A percentile compares a stretch with the other conserved stretches of the same genome.
Evolutionary conservation across 2,888 invertebrate species (phyloP).

Genomic region (Hirtodrosophila histrioides): DNA sequence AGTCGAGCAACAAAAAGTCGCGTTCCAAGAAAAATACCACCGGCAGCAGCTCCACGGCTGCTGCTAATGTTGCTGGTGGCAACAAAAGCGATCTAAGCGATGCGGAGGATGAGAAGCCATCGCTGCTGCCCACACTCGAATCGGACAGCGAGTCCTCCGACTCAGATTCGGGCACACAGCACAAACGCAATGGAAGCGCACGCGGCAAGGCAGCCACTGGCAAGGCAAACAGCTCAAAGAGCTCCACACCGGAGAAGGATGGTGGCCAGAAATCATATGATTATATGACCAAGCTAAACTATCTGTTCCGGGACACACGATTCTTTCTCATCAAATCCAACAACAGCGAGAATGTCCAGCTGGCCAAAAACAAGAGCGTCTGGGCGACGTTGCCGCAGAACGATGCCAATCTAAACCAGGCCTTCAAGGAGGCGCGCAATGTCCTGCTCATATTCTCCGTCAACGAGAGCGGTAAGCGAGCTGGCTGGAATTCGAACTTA

Average conservation of each 20-base stretch:
- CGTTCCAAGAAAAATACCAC: slow-evolving; percentile 60
- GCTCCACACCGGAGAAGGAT: slow-evolving; percentile 66
- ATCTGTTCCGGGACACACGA: slow-evolving; percentile 96
- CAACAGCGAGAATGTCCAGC: slow-evolving; percentile 97
- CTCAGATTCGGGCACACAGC: slow-evolving; percentile 81
- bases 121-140: slow-evolving; percentile 62
- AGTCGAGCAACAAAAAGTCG: slow-evolving; percentile 49
- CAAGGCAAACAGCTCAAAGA: slow-evolving; percentile 56
- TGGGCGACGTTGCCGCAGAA: slow-evolving; percentile 99
- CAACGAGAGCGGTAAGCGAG: slow-evolving; percentile 92
- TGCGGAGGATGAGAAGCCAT: slow-evolving; percentile 71
- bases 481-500: background rate
- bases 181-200: slow-evolving; percentile 75
- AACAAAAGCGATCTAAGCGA: slow-evolving; percentile 78
- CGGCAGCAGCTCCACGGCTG: slow-evolving; percentile 7
- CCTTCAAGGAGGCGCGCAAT: slow-evolving; percentile 95
- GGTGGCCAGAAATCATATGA: slow-evolving; percentile 87
- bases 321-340: slow-evolving; percentile 99
- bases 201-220: slow-evolving; percentile 52
- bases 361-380: slow-evolving; percentile 97
- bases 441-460: slow-evolving; percentile 98
- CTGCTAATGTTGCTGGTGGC: slow-evolving; percentile 13
- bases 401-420: slow-evolving; percentile 97
- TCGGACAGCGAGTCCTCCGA: slow-evolving; percentile 81
- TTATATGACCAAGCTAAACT: slow-evolving; percentile 95